Conservation (phyloP, 2,888 invertebrate genomes). For the Dromius quadrimaculatus region DNA sequence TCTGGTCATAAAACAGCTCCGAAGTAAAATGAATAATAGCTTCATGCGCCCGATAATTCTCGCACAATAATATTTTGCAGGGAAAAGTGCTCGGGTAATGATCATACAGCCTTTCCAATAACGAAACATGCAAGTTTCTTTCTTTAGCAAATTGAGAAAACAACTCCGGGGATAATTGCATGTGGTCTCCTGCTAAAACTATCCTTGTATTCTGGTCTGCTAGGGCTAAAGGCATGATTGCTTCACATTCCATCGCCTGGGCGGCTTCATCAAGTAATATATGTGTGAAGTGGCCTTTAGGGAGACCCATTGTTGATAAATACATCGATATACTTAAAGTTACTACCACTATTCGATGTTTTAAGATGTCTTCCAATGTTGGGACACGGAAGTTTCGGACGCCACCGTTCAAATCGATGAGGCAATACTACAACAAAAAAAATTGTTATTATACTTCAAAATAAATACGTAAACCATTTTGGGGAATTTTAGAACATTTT, state of each 20-base stretch:
- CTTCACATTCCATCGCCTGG: constrained; percentile 88
- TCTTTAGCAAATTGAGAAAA: constrained; percentile 81
- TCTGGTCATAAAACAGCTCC: constrained; percentile 83
- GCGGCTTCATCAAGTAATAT: constrained; percentile 89
- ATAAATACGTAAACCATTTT: constrained; percentile 9
- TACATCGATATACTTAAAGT: constrained; percentile 84
- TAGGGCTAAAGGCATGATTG: constrained; percentile 81
- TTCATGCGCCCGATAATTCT: constrained; percentile 86
- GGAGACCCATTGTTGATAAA: constrained; percentile 76
- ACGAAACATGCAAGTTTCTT: constrained; percentile 77
- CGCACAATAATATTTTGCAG: constrained; percentile 83
- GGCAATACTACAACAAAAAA: constrained; percentile 74
- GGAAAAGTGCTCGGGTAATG: constrained; percentile 80
- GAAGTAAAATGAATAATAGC: constrained; percentile 86
- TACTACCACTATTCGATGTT: constrained; percentile 80
- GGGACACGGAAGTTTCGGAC: constrained; percentile 76
- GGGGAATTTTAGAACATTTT: constrained; percentile 18
- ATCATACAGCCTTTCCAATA: constrained; percentile 83
- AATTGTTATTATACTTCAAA: neutral
- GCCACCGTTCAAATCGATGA: constrained; percentile 72
- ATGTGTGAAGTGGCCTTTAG: constrained; percentile 81
- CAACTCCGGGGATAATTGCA: constrained; percentile 86
- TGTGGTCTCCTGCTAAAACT: constrained; percentile 87
- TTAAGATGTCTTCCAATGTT: constrained; percentile 76
- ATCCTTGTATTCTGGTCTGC: constrained; percentile 80